Evolutionary conservation across 1,140 invertebrate species (phyloP).

Genomic region (Camponotus pennsylvanicus): DNA sequence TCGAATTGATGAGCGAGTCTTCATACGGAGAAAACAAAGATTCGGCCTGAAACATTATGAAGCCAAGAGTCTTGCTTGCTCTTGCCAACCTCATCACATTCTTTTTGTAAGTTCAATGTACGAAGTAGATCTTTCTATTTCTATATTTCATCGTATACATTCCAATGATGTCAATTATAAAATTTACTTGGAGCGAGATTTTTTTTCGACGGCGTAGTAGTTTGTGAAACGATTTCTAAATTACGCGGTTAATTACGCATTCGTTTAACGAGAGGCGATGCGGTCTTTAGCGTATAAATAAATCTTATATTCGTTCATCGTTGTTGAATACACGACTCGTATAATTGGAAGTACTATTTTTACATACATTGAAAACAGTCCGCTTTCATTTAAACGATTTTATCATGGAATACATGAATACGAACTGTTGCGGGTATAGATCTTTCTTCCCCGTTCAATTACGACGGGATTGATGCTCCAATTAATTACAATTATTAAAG

Average conservation of each 20-base stretch:
- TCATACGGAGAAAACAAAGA: conserved; percentile 45
- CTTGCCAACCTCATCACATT: conserved; percentile 77
- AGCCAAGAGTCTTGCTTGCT: conserved; percentile 73
- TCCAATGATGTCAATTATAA: conserved; percentile 3
- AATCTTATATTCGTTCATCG: background rate
- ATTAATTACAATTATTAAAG: background rate
- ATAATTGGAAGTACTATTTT: conserved; percentile 9
- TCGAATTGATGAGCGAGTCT: conserved; percentile 74
- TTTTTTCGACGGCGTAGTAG: background rate
- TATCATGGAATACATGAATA: conserved; percentile 14
- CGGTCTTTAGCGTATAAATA: background rate
- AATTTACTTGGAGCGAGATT: background rate
- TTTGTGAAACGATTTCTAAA: conserved; percentile 15
- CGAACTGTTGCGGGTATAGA: background rate
- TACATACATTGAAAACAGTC: background rate
- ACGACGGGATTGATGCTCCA: background rate
- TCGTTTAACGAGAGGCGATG: conserved; percentile 1
- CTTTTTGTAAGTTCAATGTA: conserved; percentile 75
- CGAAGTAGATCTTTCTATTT: background rate
- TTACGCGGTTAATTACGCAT: conserved; percentile 19
- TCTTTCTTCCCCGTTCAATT: background rate
- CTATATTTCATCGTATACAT: background rate
- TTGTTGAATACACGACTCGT: background rate
- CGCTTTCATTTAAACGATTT: background rate
- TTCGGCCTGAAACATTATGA: conserved; percentile 74